These are phyloP conservation scores for Micropoecilia bifurca DNA, from an alignment of 2,797 vertebrate species.

Conservation along the genomic window DNA sequence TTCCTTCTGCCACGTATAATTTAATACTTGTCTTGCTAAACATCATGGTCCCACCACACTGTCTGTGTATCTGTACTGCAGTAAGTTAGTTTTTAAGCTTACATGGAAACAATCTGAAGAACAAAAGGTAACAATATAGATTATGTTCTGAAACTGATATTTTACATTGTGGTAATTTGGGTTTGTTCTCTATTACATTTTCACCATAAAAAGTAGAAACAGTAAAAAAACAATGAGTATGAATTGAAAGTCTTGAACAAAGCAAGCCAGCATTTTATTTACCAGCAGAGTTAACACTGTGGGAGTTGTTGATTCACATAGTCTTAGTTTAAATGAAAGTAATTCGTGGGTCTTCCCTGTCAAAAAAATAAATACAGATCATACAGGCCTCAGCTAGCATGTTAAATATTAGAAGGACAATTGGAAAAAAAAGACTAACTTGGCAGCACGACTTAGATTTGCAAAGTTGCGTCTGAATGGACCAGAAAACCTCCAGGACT, in stretches of 20 bases:
- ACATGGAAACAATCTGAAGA: neutral
- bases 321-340: neutral
- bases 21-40: constrained; percentile 1
- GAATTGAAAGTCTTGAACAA: neutral
- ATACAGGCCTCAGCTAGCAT: neutral
- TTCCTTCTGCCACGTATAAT: neutral
- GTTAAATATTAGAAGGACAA: neutral
- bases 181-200: neutral
- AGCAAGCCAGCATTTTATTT: neutral
- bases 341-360: neutral
- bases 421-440: neutral
- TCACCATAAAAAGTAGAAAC: neutral
- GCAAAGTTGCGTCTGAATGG: neutral
- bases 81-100: neutral
- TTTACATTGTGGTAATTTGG: constrained; percentile 1
- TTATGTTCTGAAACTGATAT: neutral
- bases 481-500: neutral
- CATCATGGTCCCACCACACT: neutral
- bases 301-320: neutral
- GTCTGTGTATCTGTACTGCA: neutral
- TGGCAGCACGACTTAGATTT: neutral
- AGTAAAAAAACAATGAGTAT: neutral
- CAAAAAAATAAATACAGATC: neutral
- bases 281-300: neutral
- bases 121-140: neutral